Conservation (phyloP, 2,888 invertebrate species). For the Lymantria dispar region DNA sequence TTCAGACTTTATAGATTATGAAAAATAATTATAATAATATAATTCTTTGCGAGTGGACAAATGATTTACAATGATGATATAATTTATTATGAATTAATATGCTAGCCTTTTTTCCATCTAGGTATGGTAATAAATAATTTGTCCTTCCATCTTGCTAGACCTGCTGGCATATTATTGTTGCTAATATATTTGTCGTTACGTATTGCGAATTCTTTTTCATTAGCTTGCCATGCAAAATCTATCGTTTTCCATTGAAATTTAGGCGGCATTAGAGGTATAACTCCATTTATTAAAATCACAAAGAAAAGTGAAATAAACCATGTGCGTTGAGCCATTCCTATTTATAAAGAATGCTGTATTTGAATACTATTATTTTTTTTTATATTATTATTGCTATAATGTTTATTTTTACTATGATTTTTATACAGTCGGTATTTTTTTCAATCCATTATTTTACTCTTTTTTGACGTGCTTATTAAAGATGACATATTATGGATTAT, state of each 20-base stretch:
- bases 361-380: no score
- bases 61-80: no score
- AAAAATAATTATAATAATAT: no score
- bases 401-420: no score
- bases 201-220: constrained; percentile 72
- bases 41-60: no score
- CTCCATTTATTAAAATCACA: constrained; percentile 12
- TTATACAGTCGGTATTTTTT: no score
- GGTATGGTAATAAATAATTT: constrained; percentile 87
- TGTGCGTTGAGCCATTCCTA: constrained; percentile 19
- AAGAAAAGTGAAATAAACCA: constrained; percentile 20
- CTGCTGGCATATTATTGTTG: constrained; percentile 86
- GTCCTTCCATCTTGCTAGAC: constrained; percentile 86
- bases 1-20: no score
- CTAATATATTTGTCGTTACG: constrained; percentile 80
- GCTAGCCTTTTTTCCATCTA: constrained; percentile 84
- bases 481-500: no score
- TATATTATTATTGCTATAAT: no score
- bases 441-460: no score
- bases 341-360: background rate
- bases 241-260: constrained; percentile 84
- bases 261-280: constrained; percentile 49
- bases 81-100: background rate
- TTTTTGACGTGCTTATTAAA: no score
- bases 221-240: constrained; percentile 81